Percentiles rank a stretch among this genome's conserved stretches.
Conservation (phyloP, 2,113 vertebrate species). For the Poeciliopsis retropinna region DNA sequence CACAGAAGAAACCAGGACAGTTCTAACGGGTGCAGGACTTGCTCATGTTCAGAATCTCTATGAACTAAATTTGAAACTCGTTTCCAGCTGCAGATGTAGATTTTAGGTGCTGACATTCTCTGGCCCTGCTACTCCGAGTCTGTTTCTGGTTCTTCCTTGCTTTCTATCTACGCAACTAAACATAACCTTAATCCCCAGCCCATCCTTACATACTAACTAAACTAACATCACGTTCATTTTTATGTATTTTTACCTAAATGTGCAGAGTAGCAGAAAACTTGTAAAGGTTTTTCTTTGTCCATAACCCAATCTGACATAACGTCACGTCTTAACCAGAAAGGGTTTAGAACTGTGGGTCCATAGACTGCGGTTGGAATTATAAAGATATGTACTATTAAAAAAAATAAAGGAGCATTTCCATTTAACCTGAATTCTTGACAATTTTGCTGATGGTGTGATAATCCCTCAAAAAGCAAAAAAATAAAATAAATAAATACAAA, state of each 20-base stretch:
- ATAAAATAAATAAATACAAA: too few relatives aligned
- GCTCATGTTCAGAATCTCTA: neutral
- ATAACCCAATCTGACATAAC: neutral
- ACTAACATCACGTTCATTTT: neutral
- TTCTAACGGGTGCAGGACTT: neutral
- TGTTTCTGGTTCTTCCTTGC: too few relatives aligned
- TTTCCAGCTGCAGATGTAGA: too few relatives aligned
- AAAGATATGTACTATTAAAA: neutral
- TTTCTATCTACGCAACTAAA: too few relatives aligned
- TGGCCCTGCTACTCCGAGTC: too few relatives aligned
- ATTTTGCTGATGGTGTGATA: neutral
- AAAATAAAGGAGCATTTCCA: neutral
- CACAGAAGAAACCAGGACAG: neutral
- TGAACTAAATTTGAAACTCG: neutral
- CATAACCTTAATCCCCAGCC: neutral
- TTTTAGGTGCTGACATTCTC: too few relatives aligned
- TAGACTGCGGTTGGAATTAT: neutral
- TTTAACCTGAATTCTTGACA: neutral
- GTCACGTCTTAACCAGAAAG: neutral
- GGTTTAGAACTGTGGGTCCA: neutral
- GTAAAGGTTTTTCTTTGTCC: neutral
- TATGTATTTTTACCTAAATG: neutral
- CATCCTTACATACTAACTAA: neutral
- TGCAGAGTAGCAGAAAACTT: too few relatives aligned
- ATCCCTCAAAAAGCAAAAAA: neutral